Base-by-base conservation (phyloP, 2,113 vertebrate species). In the Elachura formosa region DNA sequence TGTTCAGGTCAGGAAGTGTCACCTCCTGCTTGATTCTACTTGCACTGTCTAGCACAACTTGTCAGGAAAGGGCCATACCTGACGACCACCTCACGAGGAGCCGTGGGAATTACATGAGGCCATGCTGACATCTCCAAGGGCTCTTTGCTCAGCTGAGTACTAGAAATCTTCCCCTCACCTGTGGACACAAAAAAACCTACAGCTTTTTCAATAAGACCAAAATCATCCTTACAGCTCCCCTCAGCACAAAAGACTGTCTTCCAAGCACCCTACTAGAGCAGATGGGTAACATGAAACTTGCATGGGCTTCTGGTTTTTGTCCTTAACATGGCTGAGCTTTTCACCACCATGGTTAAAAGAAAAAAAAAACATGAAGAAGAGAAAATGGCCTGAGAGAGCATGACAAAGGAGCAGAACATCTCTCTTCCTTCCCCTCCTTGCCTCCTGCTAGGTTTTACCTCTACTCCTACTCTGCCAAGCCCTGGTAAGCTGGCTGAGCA, bases 71-170 rank as follows among this genome's bases (percentile, higher is more conserved):
- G 91, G 94, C 90, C 93, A 93, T 82, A 95, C 92, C 94, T 94
- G 92, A 97, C 96, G 95, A 97, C 92, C 95, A 96, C 83, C 76
- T 94, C 90, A 94, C 8, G 62, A 92, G 76, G 80, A 94, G 92
- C 83, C 94, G 90, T 26, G 0, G 80, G 76, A 84, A 71, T 54
- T 89, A 83, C 85, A 88, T 80, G 73, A 93, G 49, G 91, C 86
- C 92, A 86, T 74, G 92, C 94, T 94, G 90, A 88, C 85, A 92
- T 90, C 86, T 93, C 84, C 91, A 93, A 84, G 56, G 79, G 73
- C 86, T 90, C 90, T 92, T 86, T 90, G 92, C 61, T 93, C 94
- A 92, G 84, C 73, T 96, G 52, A 92, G 73, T 36, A 86, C 68
- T 89, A 96, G 94, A 90, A 88, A 89, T 92, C 83, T 87, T 93